Evolutionary conservation across 2,113 vertebrate species (phyloP).

Genomic region (Calyptommatus sinebrachiatus): DNA sequence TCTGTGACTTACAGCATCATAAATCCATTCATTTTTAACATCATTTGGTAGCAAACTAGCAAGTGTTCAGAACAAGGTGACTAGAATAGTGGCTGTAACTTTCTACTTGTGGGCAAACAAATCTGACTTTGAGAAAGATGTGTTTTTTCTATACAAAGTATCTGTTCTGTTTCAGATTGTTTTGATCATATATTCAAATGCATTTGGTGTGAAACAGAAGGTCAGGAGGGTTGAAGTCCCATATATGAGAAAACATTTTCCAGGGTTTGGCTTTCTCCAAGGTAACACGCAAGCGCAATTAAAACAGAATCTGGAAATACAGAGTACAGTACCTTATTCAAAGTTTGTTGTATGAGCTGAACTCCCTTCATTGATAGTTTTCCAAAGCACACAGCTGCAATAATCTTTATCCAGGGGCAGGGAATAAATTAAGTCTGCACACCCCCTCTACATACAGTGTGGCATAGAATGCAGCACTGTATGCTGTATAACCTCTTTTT

Average conservation of each 20-base stretch:
- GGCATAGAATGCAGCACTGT: slow-evolving; percentile 62
- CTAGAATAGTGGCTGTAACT: background rate
- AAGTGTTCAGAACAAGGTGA: background rate
- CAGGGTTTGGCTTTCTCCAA: slow-evolving; percentile 69
- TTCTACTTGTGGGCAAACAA: background rate
- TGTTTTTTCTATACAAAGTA: background rate
- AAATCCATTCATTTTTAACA: background rate
- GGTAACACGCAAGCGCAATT: slow-evolving; percentile 71
- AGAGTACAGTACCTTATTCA: slow-evolving; percentile 72
- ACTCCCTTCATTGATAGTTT: slow-evolving; percentile 71
- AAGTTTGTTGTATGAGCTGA: slow-evolving; percentile 69
- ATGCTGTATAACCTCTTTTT: slow-evolving; percentile 57
- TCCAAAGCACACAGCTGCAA: slow-evolving; percentile 75
- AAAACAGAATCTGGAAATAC: slow-evolving; percentile 71
- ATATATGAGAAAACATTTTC: slow-evolving; percentile 71
- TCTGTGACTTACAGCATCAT: background rate
- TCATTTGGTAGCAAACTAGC: background rate
- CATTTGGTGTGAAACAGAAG: slow-evolving; percentile 65
- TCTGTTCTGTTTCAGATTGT: slow-evolving; percentile 42
- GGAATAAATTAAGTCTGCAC: slow-evolving; percentile 73
- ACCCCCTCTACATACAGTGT: slow-evolving; percentile 65
- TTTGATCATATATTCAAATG: slow-evolving; percentile 64
- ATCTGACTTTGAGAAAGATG: background rate
- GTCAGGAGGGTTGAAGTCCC: slow-evolving; percentile 63
- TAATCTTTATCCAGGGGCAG: slow-evolving; percentile 74